A percentile compares a stretch with the other conserved stretches of the same genome.
Conservation (phyloP, 2,797 vertebrate genomes). For the Pteropus rufus region DNA sequence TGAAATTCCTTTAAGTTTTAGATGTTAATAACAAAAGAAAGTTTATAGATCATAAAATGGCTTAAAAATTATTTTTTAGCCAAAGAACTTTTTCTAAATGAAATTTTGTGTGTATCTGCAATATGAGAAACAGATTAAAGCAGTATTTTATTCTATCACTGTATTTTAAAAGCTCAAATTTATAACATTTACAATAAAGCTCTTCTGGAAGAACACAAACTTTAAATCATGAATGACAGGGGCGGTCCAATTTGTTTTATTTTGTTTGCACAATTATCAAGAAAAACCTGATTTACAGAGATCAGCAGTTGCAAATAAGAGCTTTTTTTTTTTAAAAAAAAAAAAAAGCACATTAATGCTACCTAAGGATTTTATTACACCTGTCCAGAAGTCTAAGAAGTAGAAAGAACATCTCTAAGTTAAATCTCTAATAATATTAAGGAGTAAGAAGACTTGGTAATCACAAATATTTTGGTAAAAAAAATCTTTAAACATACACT, state of each 20-base stretch:
- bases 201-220: conserved; percentile 16
- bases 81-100: neutral
- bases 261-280: neutral
- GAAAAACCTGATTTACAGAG: conserved; percentile 14
- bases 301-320: neutral
- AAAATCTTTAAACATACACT: neutral
- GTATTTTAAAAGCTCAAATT: conserved; percentile 29
- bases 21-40: neutral
- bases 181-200: conserved; percentile 2
- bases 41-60: neutral
- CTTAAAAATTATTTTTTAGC: neutral
- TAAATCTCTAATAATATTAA: conserved; percentile 36
- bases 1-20: neutral
- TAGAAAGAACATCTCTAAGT: neutral
- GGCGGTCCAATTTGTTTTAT: conserved; percentile 25
- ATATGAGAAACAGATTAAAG: conserved; percentile 28
- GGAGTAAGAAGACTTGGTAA: conserved; percentile 35
- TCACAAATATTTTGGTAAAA: neutral
- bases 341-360: neutral
- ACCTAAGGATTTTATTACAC: conserved; percentile 9
- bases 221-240: neutral
- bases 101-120: conserved; percentile 18
- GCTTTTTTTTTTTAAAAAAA: neutral
- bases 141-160: conserved; percentile 12
- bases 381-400: neutral